A percentile compares a stretch with the other conserved stretches of the same genome.
Conservation (phyloP, 2,888 invertebrate species). For the Xanthostigma xanthostigma region DNA sequence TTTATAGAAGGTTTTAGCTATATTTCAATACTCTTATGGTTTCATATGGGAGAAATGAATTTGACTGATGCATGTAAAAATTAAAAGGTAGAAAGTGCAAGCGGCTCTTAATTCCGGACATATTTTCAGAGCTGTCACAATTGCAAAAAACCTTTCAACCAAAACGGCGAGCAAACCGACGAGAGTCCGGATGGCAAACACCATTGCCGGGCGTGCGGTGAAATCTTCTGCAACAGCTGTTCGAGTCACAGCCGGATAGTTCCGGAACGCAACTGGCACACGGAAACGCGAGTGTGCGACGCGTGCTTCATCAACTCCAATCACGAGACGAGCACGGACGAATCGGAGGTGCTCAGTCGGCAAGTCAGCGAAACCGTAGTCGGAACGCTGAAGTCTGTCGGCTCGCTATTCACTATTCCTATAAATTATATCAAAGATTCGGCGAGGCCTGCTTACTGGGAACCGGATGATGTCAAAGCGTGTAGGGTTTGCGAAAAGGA, state of each 20-base stretch:
- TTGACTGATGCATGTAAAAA: no score
- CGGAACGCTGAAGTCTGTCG: constrained; percentile 34
- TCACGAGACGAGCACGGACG: constrained; percentile 5
- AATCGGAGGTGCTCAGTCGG: constrained; percentile 20
- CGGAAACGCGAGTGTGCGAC: constrained; percentile 60
- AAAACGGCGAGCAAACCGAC: constrained; percentile 15
- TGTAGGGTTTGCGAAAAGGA: constrained; percentile 48
- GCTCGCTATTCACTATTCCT: constrained; percentile 46
- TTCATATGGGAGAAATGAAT: no score
- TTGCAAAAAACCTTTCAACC: constrained; percentile 42
- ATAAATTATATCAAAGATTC: constrained; percentile 61
- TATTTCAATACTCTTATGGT: no score
- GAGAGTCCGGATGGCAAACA: constrained; percentile 38
- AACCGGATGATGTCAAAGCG: constrained; percentile 53
- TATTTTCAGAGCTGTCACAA: constrained; percentile 42
- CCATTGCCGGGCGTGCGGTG: constrained; percentile 65
- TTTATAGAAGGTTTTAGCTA: no score
- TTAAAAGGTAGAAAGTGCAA: no score
- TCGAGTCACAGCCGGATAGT: constrained; percentile 51
- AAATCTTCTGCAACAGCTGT: constrained; percentile 63
- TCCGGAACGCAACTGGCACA: constrained; percentile 54
- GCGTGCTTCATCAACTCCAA: constrained; percentile 32
- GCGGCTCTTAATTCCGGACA: background rate
- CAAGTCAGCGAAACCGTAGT: no score
- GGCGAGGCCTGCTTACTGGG: constrained; percentile 66